Base-by-base conservation (phyloP, 2,797 vertebrate genomes). In the Acanthopagrus latus region DNA sequence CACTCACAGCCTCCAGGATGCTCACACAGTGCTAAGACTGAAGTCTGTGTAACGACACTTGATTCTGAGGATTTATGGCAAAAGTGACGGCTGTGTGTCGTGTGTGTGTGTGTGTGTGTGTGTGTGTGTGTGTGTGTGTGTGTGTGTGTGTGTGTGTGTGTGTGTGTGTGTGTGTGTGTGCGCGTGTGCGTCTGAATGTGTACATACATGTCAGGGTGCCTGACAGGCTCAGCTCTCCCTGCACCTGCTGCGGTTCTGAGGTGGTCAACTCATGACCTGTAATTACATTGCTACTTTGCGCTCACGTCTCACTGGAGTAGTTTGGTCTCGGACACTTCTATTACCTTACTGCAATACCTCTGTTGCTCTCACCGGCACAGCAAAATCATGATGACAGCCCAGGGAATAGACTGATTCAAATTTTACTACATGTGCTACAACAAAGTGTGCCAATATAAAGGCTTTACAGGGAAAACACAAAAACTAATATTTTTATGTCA, bases 231-330 rank as follows among this genome's bases (percentile, higher is more conserved):
- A 81, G 88, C 84, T 89, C 86, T 93, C 80, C 67, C 66, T 58
- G 71, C 44, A 73, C 83, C 86, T 65, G 76, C 83, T 68, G 82
- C 81, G 85, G 89, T 82, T 92, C 90, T 71, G 80, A 91, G 85
- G 86, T 90, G 88, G 71, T 93, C 90, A 92, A 92, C 94, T 89
- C 89, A 89, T 93, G 90, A 93, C 91, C 92, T 95, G 93, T 94
- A 93, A 95, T 95, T 92, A 94, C 92, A 88, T 81, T 86, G 87
- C 76, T 82, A 87, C 87, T 89, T 80, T 81, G 76, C 84, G 88
- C 88, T 74, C 76, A 77, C 56, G 79, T 91, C 86, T 89, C 84
- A 69, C 71, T 46, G 73, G 84, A 87, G 82, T 80, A 78, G 72
- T 74, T 71, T 82, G 84, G 74, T 87, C 80, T 56, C 41, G 38